phyloP scores from a whole-genome alignment of 1,140 invertebrate genomes.

The Leptinotarsa undecemlineata region DNA sequence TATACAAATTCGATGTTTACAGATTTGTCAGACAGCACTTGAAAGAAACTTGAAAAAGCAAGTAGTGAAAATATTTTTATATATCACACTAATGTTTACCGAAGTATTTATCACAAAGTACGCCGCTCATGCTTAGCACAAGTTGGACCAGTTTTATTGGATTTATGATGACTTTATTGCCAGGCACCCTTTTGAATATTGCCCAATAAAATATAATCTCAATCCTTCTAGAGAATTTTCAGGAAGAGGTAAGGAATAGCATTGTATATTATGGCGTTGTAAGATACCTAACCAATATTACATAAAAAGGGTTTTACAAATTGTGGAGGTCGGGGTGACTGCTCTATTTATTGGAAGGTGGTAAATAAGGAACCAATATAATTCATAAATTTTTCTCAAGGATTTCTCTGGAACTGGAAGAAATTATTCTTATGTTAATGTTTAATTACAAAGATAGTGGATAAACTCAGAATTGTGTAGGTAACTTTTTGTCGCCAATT shows the following conservation, averaged over 20 bases:
- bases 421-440: not conserved
- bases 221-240: constrained; percentile 6
- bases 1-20: no score
- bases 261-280: not conserved
- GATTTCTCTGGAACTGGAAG: not conserved
- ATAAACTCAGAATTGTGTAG: no score
- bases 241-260: not conserved
- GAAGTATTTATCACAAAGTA: not conserved
- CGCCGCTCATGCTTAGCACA: not conserved
- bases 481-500: no score
- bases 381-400: constrained; percentile 5
- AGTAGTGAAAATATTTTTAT: not conserved
- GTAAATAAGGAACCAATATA: not conserved
- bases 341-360: not conserved
- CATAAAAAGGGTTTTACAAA: constrained; percentile 14
- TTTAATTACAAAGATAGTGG: not conserved
- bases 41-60: not conserved
- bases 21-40: no score
- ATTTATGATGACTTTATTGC: constrained; percentile 10
- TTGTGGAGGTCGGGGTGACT: not conserved
- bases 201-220: constrained; percentile 16
- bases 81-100: not conserved
- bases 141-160: not conserved
- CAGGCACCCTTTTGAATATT: not conserved
- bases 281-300: constrained; percentile 7